Evolutionary conservation across 2,797 vertebrate species (phyloP), one percentile per base, ranked within the genome.

Genomic region (Eidolon dupreanum): DNA sequence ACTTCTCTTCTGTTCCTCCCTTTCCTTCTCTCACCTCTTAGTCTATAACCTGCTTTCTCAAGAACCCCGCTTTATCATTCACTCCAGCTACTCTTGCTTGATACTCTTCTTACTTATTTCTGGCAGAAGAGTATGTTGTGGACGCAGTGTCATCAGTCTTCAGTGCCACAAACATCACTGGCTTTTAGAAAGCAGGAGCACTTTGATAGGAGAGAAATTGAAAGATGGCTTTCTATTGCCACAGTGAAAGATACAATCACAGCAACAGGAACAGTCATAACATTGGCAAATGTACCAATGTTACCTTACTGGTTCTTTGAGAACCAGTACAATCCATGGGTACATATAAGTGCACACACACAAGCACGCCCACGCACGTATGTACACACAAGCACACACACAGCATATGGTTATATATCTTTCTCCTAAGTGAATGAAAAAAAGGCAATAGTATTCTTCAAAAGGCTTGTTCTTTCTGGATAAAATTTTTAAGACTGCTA

Each of bases 371-470:
- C 6, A 6, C 8, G 11, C 26, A 36, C 38, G 24, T 11, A 33
- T 41, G 31, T 15, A 24, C 20, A 16, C 26, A 51, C 13, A 33
- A 28, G 26, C 8, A 55, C 20, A 53, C 11, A 38, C 0, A 8
- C 19, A 41, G 1, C 3, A 11, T 57, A 53, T 43, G 31, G 61
- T 31, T 78, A 31, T 22, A 5, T n/a, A 38, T 46, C 6, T 11
- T 90, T 90, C 83, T 68, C 51, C 22, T 90, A 92, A 61, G 19
- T 12, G 24, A 88, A 79, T 46, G 94, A 93, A 11, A 49, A n/a
- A 81, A 84, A 81, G 41, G 49, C 31, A 78, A 55, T 16, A 71
- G 36, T 73, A 59, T 2, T 75, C 59, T 94, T 61, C 59, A 49
- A 88, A 55, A 19, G 24, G 8, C 9, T 73, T 65, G 6, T 74